phyloP scores from a whole-genome alignment of 2,888 invertebrate species.

The Hirtodrosophila duncani region DNA sequence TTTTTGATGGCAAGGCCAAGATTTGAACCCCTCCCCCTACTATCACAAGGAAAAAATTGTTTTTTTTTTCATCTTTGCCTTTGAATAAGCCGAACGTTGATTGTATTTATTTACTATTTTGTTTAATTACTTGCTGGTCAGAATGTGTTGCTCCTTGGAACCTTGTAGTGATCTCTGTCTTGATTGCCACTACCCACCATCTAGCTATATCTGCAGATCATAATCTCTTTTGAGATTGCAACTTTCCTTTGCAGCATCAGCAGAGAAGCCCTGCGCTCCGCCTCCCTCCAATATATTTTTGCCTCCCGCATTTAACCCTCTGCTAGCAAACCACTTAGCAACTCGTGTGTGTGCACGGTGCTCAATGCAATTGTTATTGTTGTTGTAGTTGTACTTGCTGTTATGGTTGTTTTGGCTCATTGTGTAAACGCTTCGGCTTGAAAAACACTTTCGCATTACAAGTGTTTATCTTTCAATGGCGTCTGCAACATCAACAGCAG shows the following conservation, averaged over 20 bases:
- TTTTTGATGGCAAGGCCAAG: too few relatives aligned
- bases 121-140: conserved; percentile 29
- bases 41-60: too few relatives aligned
- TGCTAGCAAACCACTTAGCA: conserved; percentile 48
- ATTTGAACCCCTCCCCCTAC: too few relatives aligned
- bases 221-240: conserved; percentile 16
- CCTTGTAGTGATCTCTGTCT: conserved; percentile 26
- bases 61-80: too few relatives aligned
- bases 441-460: conserved; percentile 67
- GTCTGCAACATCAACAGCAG: conserved; percentile 11
- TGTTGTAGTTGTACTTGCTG: conserved; percentile 18
- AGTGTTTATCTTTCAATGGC: conserved; percentile 59
- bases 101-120: conserved; percentile 3
- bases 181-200: conserved; percentile 29
- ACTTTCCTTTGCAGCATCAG: conserved; percentile 28
- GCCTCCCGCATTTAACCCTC: conserved; percentile 2
- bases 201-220: conserved; percentile 2
- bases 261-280: conserved; percentile 1
- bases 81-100: too few relatives aligned
- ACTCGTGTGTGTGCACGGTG: conserved; percentile 37
- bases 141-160: too few relatives aligned
- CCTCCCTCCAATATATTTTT: background rate
- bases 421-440: conserved; percentile 51
- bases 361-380: conserved; percentile 4
- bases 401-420: conserved; percentile 27